phyloP scores from a whole-genome alignment of 1,140 invertebrate genomes.

The Panonychus citri region DNA sequence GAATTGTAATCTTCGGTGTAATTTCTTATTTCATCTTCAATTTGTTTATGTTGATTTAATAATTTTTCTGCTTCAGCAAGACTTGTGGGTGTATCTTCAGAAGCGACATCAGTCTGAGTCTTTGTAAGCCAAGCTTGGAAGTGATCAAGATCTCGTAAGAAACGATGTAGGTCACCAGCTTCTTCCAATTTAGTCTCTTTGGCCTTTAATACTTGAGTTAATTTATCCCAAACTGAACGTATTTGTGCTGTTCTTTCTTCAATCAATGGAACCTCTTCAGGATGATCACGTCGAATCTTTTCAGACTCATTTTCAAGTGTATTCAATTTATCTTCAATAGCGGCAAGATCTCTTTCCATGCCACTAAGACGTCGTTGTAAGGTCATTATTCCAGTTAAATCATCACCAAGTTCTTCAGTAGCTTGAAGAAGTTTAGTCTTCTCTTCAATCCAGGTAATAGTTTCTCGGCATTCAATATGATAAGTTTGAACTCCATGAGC shows the following conservation, averaged over 20 bases:
- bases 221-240: constrained; percentile 72
- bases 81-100: constrained; percentile 88
- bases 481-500: constrained; percentile 96
- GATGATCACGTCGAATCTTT: constrained; percentile 70
- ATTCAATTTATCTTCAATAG: constrained; percentile 89
- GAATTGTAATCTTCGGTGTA: constrained; percentile 92
- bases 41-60: constrained; percentile 79
- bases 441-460: constrained; percentile 96
- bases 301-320: constrained; percentile 76
- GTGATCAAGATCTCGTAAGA: constrained; percentile 93
- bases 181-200: constrained; percentile 94
- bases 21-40: constrained; percentile 95
- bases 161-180: constrained; percentile 89
- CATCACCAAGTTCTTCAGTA: constrained; percentile 79
- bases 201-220: constrained; percentile 91
- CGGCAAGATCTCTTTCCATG: constrained; percentile 93
- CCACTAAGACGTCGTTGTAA: constrained; percentile 60
- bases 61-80: constrained; percentile 89
- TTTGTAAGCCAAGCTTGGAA: constrained; percentile 98
- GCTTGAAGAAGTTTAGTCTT: constrained; percentile 91
- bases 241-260: constrained; percentile 74
- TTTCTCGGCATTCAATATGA: constrained; percentile 98
- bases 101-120: constrained; percentile 90
- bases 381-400: constrained; percentile 67
- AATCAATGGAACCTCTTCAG: constrained; percentile 81